A percentile compares a stretch with the other conserved stretches of the same genome.
Conservation (phyloP, 2,113 vertebrate species). For the Lampris incognitus region DNA sequence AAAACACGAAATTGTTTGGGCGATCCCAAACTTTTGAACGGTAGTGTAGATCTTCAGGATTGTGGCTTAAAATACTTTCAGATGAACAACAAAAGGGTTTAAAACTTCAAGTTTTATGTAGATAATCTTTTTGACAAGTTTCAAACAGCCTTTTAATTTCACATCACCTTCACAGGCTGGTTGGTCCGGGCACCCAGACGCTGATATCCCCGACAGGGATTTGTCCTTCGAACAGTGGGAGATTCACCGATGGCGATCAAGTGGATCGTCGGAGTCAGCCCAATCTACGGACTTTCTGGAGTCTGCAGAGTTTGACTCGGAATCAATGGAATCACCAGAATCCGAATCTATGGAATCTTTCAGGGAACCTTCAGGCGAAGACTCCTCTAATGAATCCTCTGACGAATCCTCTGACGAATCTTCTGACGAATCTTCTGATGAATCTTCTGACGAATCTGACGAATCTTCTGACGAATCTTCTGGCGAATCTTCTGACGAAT, state of each 20-base stretch:
- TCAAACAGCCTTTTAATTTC: not conserved
- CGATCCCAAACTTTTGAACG: too few species aligned
- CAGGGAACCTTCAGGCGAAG: not conserved
- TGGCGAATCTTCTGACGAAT: not conserved
- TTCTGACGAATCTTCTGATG: conserved; percentile 16
- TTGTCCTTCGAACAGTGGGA: not conserved
- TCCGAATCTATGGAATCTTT: not conserved
- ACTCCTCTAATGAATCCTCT: conserved; percentile 23
- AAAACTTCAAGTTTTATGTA: too few species aligned
- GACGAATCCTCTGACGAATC: conserved; percentile 37
- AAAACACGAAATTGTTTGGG: too few species aligned
- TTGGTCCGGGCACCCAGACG: not conserved
- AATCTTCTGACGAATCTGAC: conserved; percentile 26
- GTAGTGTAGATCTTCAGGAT: too few species aligned
- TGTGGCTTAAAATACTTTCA: too few species aligned
- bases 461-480: not conserved
- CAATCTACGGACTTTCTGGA: not conserved
- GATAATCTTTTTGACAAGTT: too few species aligned
- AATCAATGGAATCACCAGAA: conserved; percentile 2
- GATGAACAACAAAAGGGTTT: too few species aligned
- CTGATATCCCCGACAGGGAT: conserved; percentile 26
- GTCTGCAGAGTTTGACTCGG: not conserved
- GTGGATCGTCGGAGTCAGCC: not conserved
- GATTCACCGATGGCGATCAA: not conserved
- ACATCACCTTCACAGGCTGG: conserved; percentile 21